Evolutionary conservation across 2,888 invertebrate genomes (phyloP), one percentile per base, ranked within the genome.

Genomic region (Operophtera brumata): DNA sequence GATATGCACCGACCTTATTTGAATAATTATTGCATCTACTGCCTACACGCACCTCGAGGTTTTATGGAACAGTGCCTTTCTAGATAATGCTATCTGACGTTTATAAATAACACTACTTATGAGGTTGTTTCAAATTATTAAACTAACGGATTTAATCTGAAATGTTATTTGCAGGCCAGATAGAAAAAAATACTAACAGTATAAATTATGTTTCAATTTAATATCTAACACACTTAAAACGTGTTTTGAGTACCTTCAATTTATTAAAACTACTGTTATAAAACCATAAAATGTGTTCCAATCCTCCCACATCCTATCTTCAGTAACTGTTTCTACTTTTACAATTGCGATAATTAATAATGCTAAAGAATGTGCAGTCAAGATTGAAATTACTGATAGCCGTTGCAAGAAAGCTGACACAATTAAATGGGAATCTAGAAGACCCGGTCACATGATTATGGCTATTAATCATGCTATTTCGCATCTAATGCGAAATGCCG

Each of bases 371-470:
- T 69, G 67, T 67, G 69, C 64, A 67, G 69, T 67, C 59, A 62
- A 67, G 70, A 75, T 73, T 67, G 59, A 72, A 70, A 67, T 71
- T 68, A 65, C 62, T 61, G 73, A 77, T 77, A 75, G 70, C 62
- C 65, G 65, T 43, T 32, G 41, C 67, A 76, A 79, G 78, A 77
- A 77, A 81, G 75, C 77, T 69, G 80, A 77, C 81, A 80, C 80
- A 80, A 82, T 84, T 82, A 80, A 70, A 76, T 65, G 70, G 75
- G 82, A 78, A 84, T 82, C 77, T 78, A 82, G 78, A 82, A 71
- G 81, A 79, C 75, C 77, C 70, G 79, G 80, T 81, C 78, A 82
- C 69, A 75, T 72, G 69, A 77, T 75, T 78, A 75, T 75, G 71
- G 73, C 75, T 73, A 77, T 82, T 82, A 80, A 84, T 84, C 78